Conservation (phyloP, 2,797 vertebrate genomes). For the Pyrocephalus nanus region DNA sequence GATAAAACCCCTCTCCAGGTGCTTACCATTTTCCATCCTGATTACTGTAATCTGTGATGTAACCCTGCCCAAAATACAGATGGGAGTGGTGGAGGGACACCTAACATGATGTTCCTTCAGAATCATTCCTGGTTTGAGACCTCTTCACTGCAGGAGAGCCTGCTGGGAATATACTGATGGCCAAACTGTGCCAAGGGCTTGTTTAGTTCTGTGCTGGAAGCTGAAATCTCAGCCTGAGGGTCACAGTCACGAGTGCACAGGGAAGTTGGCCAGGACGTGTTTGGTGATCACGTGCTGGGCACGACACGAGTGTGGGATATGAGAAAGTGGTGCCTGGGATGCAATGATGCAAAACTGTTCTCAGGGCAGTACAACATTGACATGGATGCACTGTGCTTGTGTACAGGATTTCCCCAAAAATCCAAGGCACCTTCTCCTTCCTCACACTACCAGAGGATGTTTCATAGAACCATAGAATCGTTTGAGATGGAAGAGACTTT, state of each 20-base stretch:
- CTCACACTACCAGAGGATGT: too few species aligned
- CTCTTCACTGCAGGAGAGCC: not conserved
- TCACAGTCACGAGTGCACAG: fast-evolving
- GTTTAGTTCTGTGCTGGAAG: not conserved
- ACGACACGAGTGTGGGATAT: not conserved
- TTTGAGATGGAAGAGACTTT: not conserved
- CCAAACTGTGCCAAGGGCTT: not conserved
- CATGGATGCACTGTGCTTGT: not conserved
- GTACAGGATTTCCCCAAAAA: not conserved
- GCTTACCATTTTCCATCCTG: not conserved
- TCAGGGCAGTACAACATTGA: not conserved
- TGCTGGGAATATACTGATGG: not conserved
- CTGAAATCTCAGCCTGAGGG: not conserved
- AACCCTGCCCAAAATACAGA: not conserved
- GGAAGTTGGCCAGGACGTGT: not conserved
- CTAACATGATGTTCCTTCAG: not conserved
- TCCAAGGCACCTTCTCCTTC: not conserved
- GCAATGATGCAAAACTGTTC: not conserved
- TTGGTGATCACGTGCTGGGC: not conserved
- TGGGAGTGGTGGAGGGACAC: fast-evolving
- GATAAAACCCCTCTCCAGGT: not conserved
- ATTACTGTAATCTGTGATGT: not conserved
- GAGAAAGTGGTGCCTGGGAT: not conserved
- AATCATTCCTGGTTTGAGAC: not conserved
- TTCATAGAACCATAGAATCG: not conserved